Evolutionary conservation across 2,113 vertebrate species (phyloP).

Genomic region (Brachirus orientalis): DNA sequence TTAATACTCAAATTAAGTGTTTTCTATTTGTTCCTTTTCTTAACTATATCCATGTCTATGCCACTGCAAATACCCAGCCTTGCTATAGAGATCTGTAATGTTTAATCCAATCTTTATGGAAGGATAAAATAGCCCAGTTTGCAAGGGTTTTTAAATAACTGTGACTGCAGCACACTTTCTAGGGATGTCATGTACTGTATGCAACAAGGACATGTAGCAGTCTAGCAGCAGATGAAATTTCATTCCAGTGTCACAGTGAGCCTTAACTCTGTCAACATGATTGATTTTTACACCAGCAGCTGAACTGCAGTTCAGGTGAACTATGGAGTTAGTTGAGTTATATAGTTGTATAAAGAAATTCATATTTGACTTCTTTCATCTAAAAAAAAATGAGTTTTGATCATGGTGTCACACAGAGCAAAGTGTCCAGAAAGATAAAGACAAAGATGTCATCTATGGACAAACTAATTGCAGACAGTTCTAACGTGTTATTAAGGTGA

Average conservation of each 20-base stretch:
- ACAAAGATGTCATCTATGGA: too few relatives aligned
- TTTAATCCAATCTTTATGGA: conserved; percentile 43
- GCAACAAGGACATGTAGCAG: conserved; percentile 10
- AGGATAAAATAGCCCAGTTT: conserved; percentile 36
- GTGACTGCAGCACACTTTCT: conserved; percentile 19
- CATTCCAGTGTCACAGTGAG: conserved; percentile 18
- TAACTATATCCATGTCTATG: conserved; percentile 30
- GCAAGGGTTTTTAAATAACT: conserved; percentile 29
- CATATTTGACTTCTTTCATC: conserved; percentile 1
- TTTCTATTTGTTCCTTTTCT: conserved; percentile 34
- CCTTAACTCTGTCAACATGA: conserved; percentile 24
- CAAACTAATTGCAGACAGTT: too few relatives aligned
- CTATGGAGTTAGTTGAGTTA: background rate
- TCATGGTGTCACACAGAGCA: too few relatives aligned
- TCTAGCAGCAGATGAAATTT: conserved; percentile 25
- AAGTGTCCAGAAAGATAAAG: too few relatives aligned
- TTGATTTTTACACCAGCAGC: conserved; percentile 11
- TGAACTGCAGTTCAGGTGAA: background rate
- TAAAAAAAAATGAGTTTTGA: background rate
- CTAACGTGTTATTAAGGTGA: too few relatives aligned
- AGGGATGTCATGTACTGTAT: conserved; percentile 22
- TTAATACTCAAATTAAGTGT: conserved; percentile 24
- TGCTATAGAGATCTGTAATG: conserved; percentile 39
- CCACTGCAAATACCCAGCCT: conserved; percentile 20
- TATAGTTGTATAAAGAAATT: conserved; percentile 5